Conservation (phyloP, 2,113 vertebrate genomes). For the Capra hircus region DNA sequence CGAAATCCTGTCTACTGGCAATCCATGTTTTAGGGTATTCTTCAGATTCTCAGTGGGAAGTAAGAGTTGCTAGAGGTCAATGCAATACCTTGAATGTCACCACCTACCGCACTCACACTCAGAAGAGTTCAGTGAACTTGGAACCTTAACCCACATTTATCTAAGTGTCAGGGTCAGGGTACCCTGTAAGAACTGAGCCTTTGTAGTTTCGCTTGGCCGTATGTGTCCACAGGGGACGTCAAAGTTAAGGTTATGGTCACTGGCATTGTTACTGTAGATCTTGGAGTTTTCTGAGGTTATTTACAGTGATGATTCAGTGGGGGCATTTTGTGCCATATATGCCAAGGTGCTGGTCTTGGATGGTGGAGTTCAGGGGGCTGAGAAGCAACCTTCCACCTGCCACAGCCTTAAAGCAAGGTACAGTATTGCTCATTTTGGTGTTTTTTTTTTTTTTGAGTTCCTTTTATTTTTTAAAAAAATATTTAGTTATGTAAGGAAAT, state of each 20-base stretch:
- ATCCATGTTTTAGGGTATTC: neutral
- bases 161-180: neutral
- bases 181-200: neutral
- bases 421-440: neutral
- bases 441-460: neutral
- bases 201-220: neutral
- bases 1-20: neutral
- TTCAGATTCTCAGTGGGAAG: neutral
- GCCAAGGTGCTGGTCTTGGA: neutral
- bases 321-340: neutral
- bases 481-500: neutral
- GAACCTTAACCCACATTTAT: neutral
- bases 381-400: conserved; percentile 2
- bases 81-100: neutral
- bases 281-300: conserved; percentile 30
- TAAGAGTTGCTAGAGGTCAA: neutral
- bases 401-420: neutral
- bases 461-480: neutral
- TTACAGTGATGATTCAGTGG: neutral
- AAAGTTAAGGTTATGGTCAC: neutral
- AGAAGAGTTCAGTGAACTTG: conserved; percentile 25
- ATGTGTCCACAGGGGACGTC: neutral
- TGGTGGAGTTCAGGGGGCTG: neutral
- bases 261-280: neutral
- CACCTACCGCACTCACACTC: neutral